These are phyloP conservation scores for Squalus acanthias DNA, from an alignment of 2,797 vertebrate species.

Conservation along the genomic window DNA sequence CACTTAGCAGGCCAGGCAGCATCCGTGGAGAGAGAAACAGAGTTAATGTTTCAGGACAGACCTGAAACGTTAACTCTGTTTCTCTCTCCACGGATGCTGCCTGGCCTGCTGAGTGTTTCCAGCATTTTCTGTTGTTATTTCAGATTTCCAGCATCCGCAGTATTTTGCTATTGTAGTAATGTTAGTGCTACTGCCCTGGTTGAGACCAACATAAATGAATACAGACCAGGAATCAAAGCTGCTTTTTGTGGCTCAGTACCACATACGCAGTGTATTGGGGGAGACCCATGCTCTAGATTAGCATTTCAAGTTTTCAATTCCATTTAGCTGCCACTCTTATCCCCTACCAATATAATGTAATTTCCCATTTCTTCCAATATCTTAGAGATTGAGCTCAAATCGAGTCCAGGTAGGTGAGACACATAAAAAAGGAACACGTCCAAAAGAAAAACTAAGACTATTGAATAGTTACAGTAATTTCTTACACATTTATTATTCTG, in stretches of 20 bases:
- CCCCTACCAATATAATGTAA: neutral
- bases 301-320: neutral
- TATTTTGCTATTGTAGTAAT: no score
- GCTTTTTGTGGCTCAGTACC: neutral
- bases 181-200: neutral
- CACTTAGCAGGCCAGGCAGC: no score
- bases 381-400: neutral
- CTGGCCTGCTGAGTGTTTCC: no score
- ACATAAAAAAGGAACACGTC: neutral
- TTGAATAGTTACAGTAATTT: neutral
- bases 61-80: no score
- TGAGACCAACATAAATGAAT: neutral
- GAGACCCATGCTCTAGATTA: neutral
- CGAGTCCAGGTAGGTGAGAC: neutral
- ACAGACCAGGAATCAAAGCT: neutral
- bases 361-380: neutral
- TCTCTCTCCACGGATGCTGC: no score
- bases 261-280: no score
- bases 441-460: neutral
- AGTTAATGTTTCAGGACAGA: no score
- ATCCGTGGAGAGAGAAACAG: no score
- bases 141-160: no score
- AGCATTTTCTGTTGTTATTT: no score
- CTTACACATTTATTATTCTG: neutral
- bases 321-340: neutral